Conservation (phyloP, 2,888 invertebrate genomes). For the Cataglyphis cursor region DNA sequence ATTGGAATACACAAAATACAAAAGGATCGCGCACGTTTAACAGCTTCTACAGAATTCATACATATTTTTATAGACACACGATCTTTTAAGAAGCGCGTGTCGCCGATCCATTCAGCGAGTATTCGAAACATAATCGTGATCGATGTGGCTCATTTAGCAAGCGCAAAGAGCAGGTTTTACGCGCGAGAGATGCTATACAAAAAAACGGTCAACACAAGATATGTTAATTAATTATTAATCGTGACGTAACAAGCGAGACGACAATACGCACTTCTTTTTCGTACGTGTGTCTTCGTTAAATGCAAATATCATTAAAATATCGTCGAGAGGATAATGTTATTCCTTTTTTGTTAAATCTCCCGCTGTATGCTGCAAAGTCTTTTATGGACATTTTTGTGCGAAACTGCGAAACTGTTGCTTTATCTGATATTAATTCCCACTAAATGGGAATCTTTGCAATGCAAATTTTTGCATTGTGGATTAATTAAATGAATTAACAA, state of each 20-base stretch:
- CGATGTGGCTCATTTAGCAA: conserved; percentile 9
- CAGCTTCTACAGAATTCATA: not conserved
- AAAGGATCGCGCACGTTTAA: not conserved
- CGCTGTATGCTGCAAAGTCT: not conserved
- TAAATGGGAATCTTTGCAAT: not conserved
- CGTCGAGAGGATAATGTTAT: not conserved
- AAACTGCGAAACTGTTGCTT: not conserved
- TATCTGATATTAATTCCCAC: not conserved
- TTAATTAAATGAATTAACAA: conserved; percentile 7
- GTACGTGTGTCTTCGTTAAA: not conserved
- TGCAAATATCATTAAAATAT: conserved; percentile 33
- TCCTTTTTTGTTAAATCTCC: not conserved
- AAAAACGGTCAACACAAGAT: conserved; percentile 11
- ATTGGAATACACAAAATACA: not conserved
- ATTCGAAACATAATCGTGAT: conserved; percentile 23
- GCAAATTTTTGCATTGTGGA: not conserved
- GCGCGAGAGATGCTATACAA: not conserved
- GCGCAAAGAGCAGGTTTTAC: not conserved
- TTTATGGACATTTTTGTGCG: not conserved
- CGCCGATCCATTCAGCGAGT: not conserved
- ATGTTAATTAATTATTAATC: conserved; percentile 37
- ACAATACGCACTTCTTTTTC: not conserved
- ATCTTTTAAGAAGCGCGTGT: not conserved
- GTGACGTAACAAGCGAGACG: not conserved
- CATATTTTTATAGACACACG: not conserved